Conservation (phyloP, 2,797 vertebrate genomes). For the Holocentrus rufus region DNA sequence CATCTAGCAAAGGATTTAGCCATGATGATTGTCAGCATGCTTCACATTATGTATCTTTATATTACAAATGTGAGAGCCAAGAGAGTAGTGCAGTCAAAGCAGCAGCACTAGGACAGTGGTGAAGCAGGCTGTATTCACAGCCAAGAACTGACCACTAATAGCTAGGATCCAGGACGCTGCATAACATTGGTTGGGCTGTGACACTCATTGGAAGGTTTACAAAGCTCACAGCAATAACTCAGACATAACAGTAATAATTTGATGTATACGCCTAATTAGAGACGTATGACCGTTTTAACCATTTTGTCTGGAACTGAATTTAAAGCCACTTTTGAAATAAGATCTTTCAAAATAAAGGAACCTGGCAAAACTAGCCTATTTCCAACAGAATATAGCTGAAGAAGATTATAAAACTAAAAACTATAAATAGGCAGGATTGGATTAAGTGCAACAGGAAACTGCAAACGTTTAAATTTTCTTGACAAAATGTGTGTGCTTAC, state of each 20-base stretch:
- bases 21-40: too few relatives aligned
- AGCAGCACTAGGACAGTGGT: neutral
- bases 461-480: too few relatives aligned
- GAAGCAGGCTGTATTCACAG: neutral
- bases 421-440: neutral
- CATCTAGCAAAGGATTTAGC: too few relatives aligned
- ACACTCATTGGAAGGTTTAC: neutral
- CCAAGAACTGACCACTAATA: slow-evolving; percentile 6
- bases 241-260: neutral
- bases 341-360: neutral
- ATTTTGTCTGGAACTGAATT: neutral
- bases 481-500: too few relatives aligned
- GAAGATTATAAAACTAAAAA: neutral
- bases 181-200: neutral
- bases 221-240: neutral
- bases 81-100: neutral
- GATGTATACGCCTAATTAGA: neutral
- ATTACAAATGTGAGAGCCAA: too few relatives aligned
- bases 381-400: neutral
- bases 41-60: too few relatives aligned
- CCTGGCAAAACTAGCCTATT: neutral
- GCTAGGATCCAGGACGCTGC: neutral
- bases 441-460: neutral
- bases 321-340: too few relatives aligned
- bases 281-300: neutral